Evolutionary conservation across 2,113 vertebrate species (phyloP).

Genomic region (Macquaria ambigua): DNA sequence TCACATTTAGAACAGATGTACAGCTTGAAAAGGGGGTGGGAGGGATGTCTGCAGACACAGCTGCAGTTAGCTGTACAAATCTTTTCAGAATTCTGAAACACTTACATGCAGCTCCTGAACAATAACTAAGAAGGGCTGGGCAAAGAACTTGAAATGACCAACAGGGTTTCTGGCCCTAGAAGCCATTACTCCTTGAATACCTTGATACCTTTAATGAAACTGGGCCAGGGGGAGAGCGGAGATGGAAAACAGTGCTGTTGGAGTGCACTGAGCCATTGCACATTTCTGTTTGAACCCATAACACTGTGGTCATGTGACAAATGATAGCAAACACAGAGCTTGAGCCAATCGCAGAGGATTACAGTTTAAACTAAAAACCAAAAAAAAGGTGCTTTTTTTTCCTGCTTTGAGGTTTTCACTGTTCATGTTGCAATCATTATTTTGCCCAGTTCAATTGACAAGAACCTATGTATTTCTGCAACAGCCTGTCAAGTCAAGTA

Average conservation of each 20-base stretch:
- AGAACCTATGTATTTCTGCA: slow-evolving; percentile 40
- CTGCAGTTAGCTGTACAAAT: slow-evolving; percentile 9
- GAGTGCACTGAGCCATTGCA: slow-evolving; percentile 79
- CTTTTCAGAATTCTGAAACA: slow-evolving; percentile 18
- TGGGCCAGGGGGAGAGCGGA: slow-evolving; percentile 67
- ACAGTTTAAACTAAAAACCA: slow-evolving; percentile 46
- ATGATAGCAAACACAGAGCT: slow-evolving; percentile 76
- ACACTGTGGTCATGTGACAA: slow-evolving; percentile 80
- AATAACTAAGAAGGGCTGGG: slow-evolving; percentile 57
- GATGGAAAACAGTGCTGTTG: slow-evolving; percentile 75
- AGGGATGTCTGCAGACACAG: slow-evolving; percentile 10
- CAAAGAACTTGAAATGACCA: slow-evolving; percentile 75
- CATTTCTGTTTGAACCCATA: slow-evolving; percentile 82
- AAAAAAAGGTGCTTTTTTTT: neutral
- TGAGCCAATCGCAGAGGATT: slow-evolving; percentile 65
- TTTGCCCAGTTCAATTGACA: slow-evolving; percentile 17
- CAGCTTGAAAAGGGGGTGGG: neutral
- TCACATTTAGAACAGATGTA: slow-evolving; percentile 38
- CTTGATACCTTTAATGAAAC: slow-evolving; percentile 79
- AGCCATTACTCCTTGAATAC: slow-evolving; percentile 80
- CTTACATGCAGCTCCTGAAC: slow-evolving; percentile 47
- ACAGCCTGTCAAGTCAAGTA: slow-evolving; percentile 43
- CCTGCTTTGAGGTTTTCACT: slow-evolving; percentile 20
- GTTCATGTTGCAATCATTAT: slow-evolving; percentile 40
- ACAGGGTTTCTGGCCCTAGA: slow-evolving; percentile 64